phyloP scores from a whole-genome alignment of 2,113 vertebrate species.

The Cebidichthys violaceus region DNA sequence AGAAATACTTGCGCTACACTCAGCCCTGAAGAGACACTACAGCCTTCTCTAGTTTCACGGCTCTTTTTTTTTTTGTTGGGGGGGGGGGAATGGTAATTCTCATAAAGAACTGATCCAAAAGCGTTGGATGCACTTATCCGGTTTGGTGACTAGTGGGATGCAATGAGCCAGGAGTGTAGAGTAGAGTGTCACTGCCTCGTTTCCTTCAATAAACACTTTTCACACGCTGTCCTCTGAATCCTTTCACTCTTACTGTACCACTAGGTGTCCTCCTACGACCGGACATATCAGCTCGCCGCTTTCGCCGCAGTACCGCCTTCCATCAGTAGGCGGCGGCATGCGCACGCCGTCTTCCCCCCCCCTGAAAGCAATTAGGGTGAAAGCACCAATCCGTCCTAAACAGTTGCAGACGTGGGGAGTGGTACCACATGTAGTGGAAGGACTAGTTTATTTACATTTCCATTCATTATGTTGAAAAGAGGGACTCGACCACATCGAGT shows the following conservation, averaged over 20 bases:
- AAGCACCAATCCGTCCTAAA: conserved; percentile 3
- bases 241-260: conserved; percentile 17
- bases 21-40: conserved; percentile 79
- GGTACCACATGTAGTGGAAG: conserved; percentile 32
- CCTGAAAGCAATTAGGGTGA: background rate
- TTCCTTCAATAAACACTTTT: conserved; percentile 67
- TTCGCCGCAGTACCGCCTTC: background rate
- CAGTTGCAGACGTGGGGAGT: conserved; percentile 25
- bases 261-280: conserved; percentile 48
- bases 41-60: background rate
- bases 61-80: background rate
- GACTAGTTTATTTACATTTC: conserved; percentile 25
- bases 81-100: background rate
- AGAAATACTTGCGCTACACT: conserved; percentile 95
- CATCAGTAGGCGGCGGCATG: conserved; percentile 44
- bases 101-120: conserved; percentile 4
- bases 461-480: background rate
- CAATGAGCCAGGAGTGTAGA: background rate
- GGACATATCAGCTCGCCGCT: background rate
- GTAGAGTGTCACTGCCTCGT: conserved; percentile 60
- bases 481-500: background rate
- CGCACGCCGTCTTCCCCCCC: no score
- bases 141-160: background rate
- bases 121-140: background rate
- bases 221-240: background rate